A percentile compares a stretch with the other conserved stretches of the same genome.
Conservation (phyloP, 53 echinoderm and acorn worm species). For the Echinarachnius parma region DNA sequence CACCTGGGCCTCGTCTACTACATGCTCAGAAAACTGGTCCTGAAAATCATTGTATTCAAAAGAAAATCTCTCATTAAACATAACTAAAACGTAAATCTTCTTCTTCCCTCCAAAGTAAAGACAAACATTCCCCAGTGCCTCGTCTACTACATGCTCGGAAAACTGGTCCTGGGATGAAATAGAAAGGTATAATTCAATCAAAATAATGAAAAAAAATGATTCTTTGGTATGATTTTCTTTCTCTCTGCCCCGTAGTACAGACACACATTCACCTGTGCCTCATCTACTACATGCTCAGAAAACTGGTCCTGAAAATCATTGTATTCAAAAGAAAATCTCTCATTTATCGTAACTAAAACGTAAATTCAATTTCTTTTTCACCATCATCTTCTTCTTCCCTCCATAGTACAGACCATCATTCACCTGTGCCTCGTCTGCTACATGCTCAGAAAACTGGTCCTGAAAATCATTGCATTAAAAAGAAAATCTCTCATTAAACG, state of each 20-base stretch:
- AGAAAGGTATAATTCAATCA: too few relatives aligned
- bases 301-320: slow-evolving; percentile 79
- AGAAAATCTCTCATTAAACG: neutral
- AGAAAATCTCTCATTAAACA: neutral
- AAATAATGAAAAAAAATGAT: too few relatives aligned
- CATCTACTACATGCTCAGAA: slow-evolving; percentile 74
- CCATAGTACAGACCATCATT: slow-evolving; percentile 76
- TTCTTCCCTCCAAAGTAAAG: slow-evolving; percentile 68
- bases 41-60: too few relatives aligned
- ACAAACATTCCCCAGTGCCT: slow-evolving; percentile 61
- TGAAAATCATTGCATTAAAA: too few relatives aligned
- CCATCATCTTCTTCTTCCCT: slow-evolving; percentile 48
- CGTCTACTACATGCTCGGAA: slow-evolving; percentile 74
- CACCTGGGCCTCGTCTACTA: slow-evolving; percentile 61
- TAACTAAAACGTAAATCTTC: slow-evolving; percentile 4
- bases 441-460: slow-evolving; percentile 89
- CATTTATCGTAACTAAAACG: too few relatives aligned
- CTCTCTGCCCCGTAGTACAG: slow-evolving; percentile 76
- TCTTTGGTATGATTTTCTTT: slow-evolving; percentile 45
- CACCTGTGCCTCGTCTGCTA: slow-evolving; percentile 61
- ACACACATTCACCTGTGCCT: slow-evolving; percentile 63
- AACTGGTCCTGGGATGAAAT: slow-evolving; percentile 77
- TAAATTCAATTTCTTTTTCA: slow-evolving; percentile 48
- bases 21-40: slow-evolving; percentile 89
- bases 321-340: too few relatives aligned